A percentile compares a stretch with the other conserved stretches of the same genome.
Conservation (phyloP, 37 sponge, comb jelly and placozoan genomes). For the Agelas oroides region DNA sequence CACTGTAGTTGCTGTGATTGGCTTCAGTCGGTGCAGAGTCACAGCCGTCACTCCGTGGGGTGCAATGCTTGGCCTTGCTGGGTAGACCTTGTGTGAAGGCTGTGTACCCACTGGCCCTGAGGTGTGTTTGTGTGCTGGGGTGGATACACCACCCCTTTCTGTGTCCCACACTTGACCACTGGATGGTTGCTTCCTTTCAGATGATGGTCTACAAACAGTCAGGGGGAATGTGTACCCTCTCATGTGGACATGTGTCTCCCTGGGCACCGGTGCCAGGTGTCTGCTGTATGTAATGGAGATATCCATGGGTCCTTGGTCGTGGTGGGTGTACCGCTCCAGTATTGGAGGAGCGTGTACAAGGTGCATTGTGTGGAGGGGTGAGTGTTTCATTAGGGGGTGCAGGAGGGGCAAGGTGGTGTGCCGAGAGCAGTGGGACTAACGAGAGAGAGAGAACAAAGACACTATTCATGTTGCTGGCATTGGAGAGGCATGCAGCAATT, state of each 20-base stretch:
- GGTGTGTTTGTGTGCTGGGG: conserved; percentile 29
- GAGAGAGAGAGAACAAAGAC: neutral
- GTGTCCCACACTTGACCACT: neutral
- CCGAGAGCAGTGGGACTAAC: neutral
- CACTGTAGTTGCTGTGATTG: neutral
- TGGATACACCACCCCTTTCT: neutral
- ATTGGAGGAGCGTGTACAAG: no score
- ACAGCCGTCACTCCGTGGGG: conserved; percentile 25
- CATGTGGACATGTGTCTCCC: conserved; percentile 1
- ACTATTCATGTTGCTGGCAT: no score
- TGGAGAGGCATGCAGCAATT: neutral
- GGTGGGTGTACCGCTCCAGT: conserved; percentile 23
- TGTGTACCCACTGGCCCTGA: no score
- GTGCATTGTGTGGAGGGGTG: conserved; percentile 16
- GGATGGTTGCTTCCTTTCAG: neutral
- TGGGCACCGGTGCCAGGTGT: neutral
- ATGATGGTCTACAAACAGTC: no score
- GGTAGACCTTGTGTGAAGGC: neutral
- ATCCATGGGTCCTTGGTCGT: neutral
- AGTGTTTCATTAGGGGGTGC: conserved; percentile 52
- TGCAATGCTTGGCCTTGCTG: conserved; percentile 10
- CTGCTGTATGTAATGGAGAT: conserved; percentile 1
- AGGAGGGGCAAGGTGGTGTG: conserved; percentile 1
- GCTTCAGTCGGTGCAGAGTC: conserved; percentile 10
- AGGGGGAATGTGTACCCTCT: conserved; percentile 8